Conservation (phyloP, 2,888 invertebrate genomes). For the Amphipyra berbera region DNA sequence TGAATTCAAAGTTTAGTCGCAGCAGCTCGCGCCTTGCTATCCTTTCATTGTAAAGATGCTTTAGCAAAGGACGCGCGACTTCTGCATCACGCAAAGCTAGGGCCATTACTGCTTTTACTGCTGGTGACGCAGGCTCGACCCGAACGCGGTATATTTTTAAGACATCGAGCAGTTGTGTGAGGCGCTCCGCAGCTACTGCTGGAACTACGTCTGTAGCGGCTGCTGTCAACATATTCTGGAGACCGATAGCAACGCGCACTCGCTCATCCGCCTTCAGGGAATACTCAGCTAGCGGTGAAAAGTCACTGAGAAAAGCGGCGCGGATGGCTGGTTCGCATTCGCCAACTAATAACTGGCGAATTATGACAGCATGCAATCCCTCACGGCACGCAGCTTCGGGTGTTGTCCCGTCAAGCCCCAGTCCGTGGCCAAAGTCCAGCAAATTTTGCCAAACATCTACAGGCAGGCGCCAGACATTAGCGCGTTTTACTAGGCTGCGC, state of each 20-base stretch:
- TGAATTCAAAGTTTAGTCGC: constrained; percentile 31
- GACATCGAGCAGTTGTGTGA: constrained; percentile 65
- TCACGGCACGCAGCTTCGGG: constrained; percentile 71
- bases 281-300: constrained; percentile 71
- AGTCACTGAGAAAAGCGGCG: constrained; percentile 65
- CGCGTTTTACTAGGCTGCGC: constrained; percentile 77
- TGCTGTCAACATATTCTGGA: constrained; percentile 61
- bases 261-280: constrained; percentile 66
- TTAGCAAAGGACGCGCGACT: constrained; percentile 29
- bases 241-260: constrained; percentile 48
- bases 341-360: constrained; percentile 67
- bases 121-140: constrained; percentile 56
- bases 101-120: constrained; percentile 59
- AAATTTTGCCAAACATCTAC: constrained; percentile 68
- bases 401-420: constrained; percentile 74
- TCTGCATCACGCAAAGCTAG: constrained; percentile 54
- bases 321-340: constrained; percentile 54
- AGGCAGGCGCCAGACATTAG: constrained; percentile 74
- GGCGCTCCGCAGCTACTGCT: constrained; percentile 35
- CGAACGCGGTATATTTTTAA: constrained; percentile 64
- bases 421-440: constrained; percentile 68
- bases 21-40: constrained; percentile 40
- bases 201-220: constrained; percentile 52
- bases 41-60: constrained; percentile 20
- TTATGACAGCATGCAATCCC: constrained; percentile 75